Evolutionary conservation across 2,888 invertebrate species (phyloP), one percentile per base, ranked within the genome.

Genomic region (Rotaria macrura): DNA sequence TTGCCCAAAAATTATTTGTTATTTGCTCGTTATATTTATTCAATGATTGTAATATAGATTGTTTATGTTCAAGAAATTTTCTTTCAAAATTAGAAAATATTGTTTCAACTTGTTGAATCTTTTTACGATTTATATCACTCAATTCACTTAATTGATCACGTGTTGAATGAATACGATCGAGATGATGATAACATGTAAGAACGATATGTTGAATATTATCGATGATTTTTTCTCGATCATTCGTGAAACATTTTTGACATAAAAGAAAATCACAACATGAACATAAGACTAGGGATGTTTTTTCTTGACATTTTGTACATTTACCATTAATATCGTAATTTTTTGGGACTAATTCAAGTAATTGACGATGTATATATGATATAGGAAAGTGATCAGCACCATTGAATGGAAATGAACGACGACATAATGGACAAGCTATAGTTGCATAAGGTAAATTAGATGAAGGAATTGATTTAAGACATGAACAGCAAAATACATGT

Each of bases 261-360:
- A 79, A 25, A n/a, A 43, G 43, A 79, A 12, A 79, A 79, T 79
- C 79, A 79, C 79, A 79, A 79, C 79, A 79, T 0, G 40, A n/a
- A 43, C 79, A 79, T 40, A 79, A 43, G 6, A n/a, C 12, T 43
- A 79, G n/a, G 9, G 25, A 43, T 14, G n/a, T 25, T 43, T 79
- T 79, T 43, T 79, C 43, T 43, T 43, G n/a, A 43, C 79, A 79
- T 79, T 79, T 79, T 79, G 79, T 79, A 79, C 79, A 79, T 79
- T 79, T 79, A n/a, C 43, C 79, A n/a, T n/a, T 40, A 79, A 79
- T 43, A 43, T 79, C 43, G n/a, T 79, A 79, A n/a, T 79, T 43
- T 43, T 79, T 79, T 43, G 79, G 79, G n/a, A 43, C n/a, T 25
- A 79, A n/a, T 43, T 79, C 79, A n/a, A 79, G 79, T 79, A 79